Percentiles rank a stretch among this genome's conserved stretches.
Evolutionary conservation across 2,888 invertebrate species (phyloP).

Genomic region (Leucophenga montana): DNA sequence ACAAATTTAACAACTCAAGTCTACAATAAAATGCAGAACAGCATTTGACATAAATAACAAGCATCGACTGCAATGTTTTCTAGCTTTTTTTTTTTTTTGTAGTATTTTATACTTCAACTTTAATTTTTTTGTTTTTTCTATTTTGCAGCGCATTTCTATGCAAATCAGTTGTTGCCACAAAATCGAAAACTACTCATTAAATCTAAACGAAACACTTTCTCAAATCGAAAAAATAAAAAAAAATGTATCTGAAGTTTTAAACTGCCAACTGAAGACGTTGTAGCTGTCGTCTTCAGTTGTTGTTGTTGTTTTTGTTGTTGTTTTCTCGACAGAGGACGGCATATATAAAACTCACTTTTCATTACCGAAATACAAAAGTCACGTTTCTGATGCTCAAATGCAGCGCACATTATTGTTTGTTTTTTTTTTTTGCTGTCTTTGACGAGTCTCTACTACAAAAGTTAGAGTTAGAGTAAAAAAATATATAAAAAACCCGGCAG

Average conservation of each 20-base stretch:
- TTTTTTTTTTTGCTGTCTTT: conserved; percentile 1
- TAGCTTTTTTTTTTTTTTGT: neutral
- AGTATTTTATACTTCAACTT: neutral
- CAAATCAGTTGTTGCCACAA: conserved; percentile 17
- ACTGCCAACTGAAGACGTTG: neutral
- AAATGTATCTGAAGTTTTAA: too few species aligned
- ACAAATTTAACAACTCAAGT: too few species aligned
- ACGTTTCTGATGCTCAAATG: conserved; percentile 3
- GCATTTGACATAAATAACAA: conserved; percentile 18
- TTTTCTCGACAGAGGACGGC: neutral
- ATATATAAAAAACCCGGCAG: neutral
- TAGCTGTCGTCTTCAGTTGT: too few species aligned
- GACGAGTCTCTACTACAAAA: neutral
- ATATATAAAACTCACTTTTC: conserved; percentile 21
- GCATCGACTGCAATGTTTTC: neutral
- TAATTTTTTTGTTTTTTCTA: neutral
- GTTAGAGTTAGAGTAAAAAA: too few species aligned
- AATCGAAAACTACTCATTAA: conserved; percentile 21
- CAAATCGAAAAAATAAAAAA: neutral
- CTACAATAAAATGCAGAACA: neutral
- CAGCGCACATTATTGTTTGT: neutral
- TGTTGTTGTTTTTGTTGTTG: too few species aligned
- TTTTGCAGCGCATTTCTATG: conserved; percentile 1
- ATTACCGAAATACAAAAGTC: conserved; percentile 21
- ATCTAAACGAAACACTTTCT: conserved; percentile 21